Conservation (phyloP, 1,140 invertebrate species). For the Sweltsa coloradensis region DNA sequence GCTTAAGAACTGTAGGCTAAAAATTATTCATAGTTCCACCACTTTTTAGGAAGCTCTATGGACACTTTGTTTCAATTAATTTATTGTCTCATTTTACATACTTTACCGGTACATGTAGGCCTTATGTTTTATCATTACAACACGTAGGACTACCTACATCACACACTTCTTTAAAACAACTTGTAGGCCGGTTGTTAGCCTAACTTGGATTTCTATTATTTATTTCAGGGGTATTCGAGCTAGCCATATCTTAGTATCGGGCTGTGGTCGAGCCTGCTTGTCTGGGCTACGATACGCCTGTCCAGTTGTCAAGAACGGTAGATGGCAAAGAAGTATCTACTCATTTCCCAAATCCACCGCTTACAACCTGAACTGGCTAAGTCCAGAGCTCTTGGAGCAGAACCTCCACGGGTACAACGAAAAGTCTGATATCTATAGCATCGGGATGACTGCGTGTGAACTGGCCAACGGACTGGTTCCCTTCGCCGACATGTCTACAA, state of each 20-base stretch:
- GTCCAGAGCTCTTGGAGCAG: slow-evolving; percentile 83
- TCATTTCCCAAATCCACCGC: slow-evolving; percentile 56
- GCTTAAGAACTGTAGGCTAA: too few relatives aligned
- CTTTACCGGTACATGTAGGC: too few relatives aligned
- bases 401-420: slow-evolving; percentile 80
- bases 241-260: slow-evolving; percentile 68
- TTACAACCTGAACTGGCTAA: slow-evolving; percentile 72
- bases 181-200: too few relatives aligned
- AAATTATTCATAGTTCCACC: too few relatives aligned
- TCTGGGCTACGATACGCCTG: slow-evolving; percentile 68
- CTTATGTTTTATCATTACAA: too few relatives aligned
- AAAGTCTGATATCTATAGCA: slow-evolving; percentile 81
- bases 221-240: slow-evolving; percentile 61
- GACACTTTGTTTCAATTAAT: too few relatives aligned
- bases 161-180: too few relatives aligned
- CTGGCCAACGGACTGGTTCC: slow-evolving; percentile 80
- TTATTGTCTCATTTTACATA: too few relatives aligned
- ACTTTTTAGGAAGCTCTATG: too few relatives aligned
- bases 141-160: too few relatives aligned
- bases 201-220: too few relatives aligned
- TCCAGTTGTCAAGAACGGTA: slow-evolving; percentile 54
- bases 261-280: slow-evolving; percentile 51
- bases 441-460: slow-evolving; percentile 80
- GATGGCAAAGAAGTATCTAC: slow-evolving; percentile 52
- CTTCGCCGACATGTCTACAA: slow-evolving; percentile 67